Base-by-base conservation (phyloP, 2,888 invertebrate species). In the Lymantria dispar region DNA sequence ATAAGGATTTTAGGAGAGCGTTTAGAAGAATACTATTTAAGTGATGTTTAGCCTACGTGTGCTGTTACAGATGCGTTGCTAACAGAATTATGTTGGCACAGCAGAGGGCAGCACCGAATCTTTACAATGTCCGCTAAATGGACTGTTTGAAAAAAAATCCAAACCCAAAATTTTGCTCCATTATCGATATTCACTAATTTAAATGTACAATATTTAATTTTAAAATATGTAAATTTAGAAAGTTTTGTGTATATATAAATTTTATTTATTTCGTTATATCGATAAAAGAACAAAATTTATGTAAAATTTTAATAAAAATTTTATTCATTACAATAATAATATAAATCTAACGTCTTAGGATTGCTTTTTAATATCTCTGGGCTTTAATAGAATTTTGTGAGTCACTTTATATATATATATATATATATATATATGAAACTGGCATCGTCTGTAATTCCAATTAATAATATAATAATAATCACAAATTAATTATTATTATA, bases 21-120 rank as follows among this genome's bases (percentile, higher is more conserved):
- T 99, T 99, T 85, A 94, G 98, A 66, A 95, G 98, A 85, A 98
- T 99, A 91, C 93, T 99, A 86, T 98, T 97, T 91, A 98, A 98
- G 95, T 97, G 96, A 97, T 95, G 95, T 95, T 95, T 95, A 92
- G 94, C 95, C 77, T 95, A 95, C 92, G 95, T 95, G 95, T 95
- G 95, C 94, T 95, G 95, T 92, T 95, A 95, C 82, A 89, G 93
- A 81, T 95, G 95, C 91, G 95, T 95, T 58, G 91, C 93, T 76
- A 92, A 93, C 70, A 91, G 93, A 53, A 92, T 94, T 52, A 78
- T 93, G 79, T 85, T 93, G 86, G 93, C 94, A 56, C 93, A 94
- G 76, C 91, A 83, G 76, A 87, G 94, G 74, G 93, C 93, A 85
- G 93, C 93, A 87, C 93, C 93, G 77, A 93, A 93, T 86, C 84